Percentiles rank a stretch among this genome's conserved stretches.
Evolutionary conservation across 1,140 invertebrate genomes (phyloP).

Genomic region (Drosophila malerkotliana): DNA sequence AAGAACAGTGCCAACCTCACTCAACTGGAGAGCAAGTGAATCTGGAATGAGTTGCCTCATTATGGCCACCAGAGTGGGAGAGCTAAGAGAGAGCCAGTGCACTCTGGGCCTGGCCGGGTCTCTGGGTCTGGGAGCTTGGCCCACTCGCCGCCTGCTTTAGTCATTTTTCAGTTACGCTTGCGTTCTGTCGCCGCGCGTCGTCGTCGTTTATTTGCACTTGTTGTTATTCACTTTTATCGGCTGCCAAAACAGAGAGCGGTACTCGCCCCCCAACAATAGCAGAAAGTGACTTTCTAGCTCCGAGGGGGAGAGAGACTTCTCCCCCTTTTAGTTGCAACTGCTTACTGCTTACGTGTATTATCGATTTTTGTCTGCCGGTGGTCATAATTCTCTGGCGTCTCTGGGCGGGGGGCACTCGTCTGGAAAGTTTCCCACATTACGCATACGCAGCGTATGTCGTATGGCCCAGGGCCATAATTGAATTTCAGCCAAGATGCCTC

Average conservation of each 20-base stretch:
- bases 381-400: slow-evolving; percentile 24
- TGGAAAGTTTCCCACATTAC: slow-evolving; percentile 60
- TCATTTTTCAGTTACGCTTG: slow-evolving; percentile 81
- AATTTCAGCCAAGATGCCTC: slow-evolving; percentile 47
- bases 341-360: slow-evolving; percentile 39
- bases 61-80: slow-evolving; percentile 19
- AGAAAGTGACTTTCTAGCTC: slow-evolving; percentile 17
- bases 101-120: slow-evolving; percentile 44
- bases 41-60: slow-evolving; percentile 41
- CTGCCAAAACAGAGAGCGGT: slow-evolving; percentile 30
- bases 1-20: slow-evolving; percentile 49
- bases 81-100: slow-evolving; percentile 30
- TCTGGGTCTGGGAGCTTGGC: slow-evolving; percentile 55
- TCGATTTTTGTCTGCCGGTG: slow-evolving; percentile 52
- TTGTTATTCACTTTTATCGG: slow-evolving; percentile 21
- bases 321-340: slow-evolving; percentile 15
- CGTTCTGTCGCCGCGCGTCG: slow-evolving; percentile 79
- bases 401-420: slow-evolving; percentile 41
- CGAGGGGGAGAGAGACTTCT: slow-evolving; percentile 22
- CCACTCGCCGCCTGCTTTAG: slow-evolving; percentile 72
- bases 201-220: slow-evolving; percentile 31
- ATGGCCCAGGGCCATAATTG: slow-evolving; percentile 45
- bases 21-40: slow-evolving; percentile 33
- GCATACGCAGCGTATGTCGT: slow-evolving; percentile 66
- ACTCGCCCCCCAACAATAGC: slow-evolving; percentile 11